Base-by-base conservation (phyloP, 2,113 vertebrate genomes). In the Eurystomus gularis region DNA sequence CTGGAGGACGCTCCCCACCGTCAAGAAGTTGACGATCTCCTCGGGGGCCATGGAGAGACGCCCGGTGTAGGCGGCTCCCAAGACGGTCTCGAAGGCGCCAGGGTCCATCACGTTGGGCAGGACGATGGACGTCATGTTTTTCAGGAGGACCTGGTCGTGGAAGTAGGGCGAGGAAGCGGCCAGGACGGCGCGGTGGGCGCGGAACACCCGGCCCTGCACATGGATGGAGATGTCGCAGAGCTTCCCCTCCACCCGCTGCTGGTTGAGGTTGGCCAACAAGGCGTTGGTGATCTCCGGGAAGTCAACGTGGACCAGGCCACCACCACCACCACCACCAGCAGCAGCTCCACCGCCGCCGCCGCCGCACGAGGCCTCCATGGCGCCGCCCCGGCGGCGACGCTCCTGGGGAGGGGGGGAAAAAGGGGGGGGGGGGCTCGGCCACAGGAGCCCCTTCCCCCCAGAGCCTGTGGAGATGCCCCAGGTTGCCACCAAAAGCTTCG, bases 1-100 rank as follows among this genome's bases (percentile, higher is more conserved):
- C 96, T 99, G 99, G 42, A 99, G 98, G 77, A 99, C 99, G 66
- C 99, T 99, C 31, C 99, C 99, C 95, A 99, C 99, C 0, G 99
- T 99, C 81, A 99, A 98, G 96, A 99, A 99, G 98, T 99, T 99
- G 85, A 99, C 99, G 35, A 99, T 98, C 94, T 99, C 99, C 2
- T 98, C 98, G 3, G 98, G 98, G 1, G 98, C 98, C 98, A 99
- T 99, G 73, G 97, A 98, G 8, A 99, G 98, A 83, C 98, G 98
- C 2, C 99, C 99, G 0, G 99, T 99, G 98, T 99, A 99, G 33
- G 99, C 99, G 1, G 99, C 99, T 54, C 98, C 98, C 88, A 99
- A 93, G 20, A 99, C 99, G 24, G 98, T 98, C 97, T 99, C 99
- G 9, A 99, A 99, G 10, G 99, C 99, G 15, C 98, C 97, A 1